Evolutionary conservation across 2,888 invertebrate species (phyloP).

Genomic region (Melanchra persicariae): DNA sequence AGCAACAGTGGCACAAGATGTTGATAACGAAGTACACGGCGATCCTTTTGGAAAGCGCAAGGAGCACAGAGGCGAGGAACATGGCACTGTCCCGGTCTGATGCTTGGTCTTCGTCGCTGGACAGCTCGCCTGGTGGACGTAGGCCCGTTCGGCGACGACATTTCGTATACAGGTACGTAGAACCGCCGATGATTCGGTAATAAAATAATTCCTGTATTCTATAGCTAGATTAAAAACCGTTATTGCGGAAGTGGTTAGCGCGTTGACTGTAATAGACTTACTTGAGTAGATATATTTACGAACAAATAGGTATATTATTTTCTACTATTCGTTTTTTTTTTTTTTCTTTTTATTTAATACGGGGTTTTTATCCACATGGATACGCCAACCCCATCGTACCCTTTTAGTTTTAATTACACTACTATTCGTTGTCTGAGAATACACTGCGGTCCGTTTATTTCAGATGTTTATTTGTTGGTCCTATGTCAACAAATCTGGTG

Average conservation of each 20-base stretch:
- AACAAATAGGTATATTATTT: not conserved
- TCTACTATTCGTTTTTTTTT: not conserved
- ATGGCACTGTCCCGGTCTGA: slow-evolving; percentile 73
- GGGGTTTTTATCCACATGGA: too few species aligned
- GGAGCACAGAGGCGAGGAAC: slow-evolving; percentile 85
- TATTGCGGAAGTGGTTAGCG: slow-evolving; percentile 24
- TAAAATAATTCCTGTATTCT: not conserved
- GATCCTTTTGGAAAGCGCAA: slow-evolving; percentile 92
- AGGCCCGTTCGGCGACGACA: slow-evolving; percentile 79
- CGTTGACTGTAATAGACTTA: not conserved
- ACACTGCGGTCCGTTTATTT: too few species aligned
- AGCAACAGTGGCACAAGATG: slow-evolving; percentile 84
- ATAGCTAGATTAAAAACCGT: slow-evolving; percentile 1
- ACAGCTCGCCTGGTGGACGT: slow-evolving; percentile 76
- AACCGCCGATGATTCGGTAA: not conserved
- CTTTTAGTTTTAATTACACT: too few species aligned
- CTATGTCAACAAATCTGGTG: not conserved
- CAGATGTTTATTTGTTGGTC: too few species aligned
- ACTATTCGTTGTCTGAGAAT: too few species aligned
- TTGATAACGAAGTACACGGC: slow-evolving; percentile 94
- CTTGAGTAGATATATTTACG: not conserved
- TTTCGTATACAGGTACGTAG: slow-evolving; percentile 81
- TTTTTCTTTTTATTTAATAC: too few species aligned
- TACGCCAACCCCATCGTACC: too few species aligned
- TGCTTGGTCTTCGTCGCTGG: slow-evolving; percentile 81